Percentiles rank a stretch among this genome's conserved stretches.
These are phyloP conservation scores for Megalopta genalis DNA, from an alignment of 1,140 invertebrate genomes.

Conservation along the genomic window DNA sequence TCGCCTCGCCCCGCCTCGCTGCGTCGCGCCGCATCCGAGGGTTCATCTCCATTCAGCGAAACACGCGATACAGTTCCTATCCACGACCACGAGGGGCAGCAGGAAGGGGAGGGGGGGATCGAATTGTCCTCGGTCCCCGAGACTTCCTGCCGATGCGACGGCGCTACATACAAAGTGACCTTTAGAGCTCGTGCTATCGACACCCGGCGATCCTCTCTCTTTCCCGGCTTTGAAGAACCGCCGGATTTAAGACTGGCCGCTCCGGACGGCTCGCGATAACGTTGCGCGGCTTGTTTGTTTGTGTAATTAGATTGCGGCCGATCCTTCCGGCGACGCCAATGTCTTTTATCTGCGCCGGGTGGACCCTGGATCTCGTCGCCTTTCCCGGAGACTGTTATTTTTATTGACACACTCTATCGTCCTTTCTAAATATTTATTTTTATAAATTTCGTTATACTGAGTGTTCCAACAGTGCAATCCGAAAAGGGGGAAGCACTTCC, in stretches of 20 bases:
- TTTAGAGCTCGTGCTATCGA: conserved; percentile 29
- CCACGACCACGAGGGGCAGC: too few species aligned
- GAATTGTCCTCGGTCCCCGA: conserved; percentile 26
- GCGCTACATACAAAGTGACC: conserved; percentile 38
- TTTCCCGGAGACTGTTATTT: too few species aligned
- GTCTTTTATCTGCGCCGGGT: too few species aligned
- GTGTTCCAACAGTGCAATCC: too few species aligned
- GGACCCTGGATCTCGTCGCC: too few species aligned
- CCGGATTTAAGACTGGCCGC: background rate
- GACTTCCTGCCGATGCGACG: conserved; percentile 15
- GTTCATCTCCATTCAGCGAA: conserved; percentile 54
- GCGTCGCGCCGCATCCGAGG: conserved; percentile 39
- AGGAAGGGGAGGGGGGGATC: conserved; percentile 10
- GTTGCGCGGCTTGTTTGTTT: background rate
- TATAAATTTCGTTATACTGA: too few species aligned
- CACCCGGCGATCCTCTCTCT: background rate
- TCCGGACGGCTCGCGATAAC: background rate
- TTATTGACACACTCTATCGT: too few species aligned
- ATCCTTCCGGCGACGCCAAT: too few species aligned
- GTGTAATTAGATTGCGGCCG: conserved; percentile 17
- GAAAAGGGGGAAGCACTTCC: too few species aligned
- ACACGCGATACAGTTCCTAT: conserved; percentile 36
- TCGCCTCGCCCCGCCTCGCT: too few species aligned
- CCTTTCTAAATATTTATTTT: too few species aligned
- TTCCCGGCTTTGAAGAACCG: conserved; percentile 26